A percentile compares a stretch with the other conserved stretches of the same genome.
Evolutionary conservation across 2,113 vertebrate species (phyloP).

Genomic region (Triplophysa tibetana): DNA sequence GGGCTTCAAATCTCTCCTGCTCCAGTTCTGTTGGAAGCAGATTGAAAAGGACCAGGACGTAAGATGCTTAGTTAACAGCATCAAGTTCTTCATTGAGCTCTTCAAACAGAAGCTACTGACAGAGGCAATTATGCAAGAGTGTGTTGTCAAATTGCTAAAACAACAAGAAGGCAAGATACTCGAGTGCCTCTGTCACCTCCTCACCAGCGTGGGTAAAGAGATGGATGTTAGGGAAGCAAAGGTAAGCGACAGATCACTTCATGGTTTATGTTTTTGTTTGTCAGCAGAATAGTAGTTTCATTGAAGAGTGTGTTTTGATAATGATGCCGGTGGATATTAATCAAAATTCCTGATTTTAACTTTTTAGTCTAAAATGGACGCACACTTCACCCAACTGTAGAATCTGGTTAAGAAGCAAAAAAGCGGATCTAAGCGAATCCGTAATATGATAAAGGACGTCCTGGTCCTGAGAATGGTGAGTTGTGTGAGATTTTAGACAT

Average conservation of each 20-base stretch:
- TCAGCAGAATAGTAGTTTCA: no score
- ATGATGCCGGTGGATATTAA: no score
- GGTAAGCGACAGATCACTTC: slow-evolving; percentile 65
- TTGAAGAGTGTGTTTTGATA: no score
- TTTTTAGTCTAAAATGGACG: no score
- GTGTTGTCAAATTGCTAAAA: slow-evolving; percentile 94
- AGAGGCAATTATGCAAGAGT: slow-evolving; percentile 97
- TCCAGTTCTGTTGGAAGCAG: slow-evolving; percentile 59
- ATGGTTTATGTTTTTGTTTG: no score
- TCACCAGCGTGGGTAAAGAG: slow-evolving; percentile 97
- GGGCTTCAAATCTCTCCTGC: no score
- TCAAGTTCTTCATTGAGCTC: slow-evolving; percentile 95
- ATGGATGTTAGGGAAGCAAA: slow-evolving; percentile 94
- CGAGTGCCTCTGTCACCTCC: slow-evolving; percentile 91
- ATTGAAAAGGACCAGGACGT: slow-evolving; percentile 83
- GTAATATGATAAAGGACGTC: slow-evolving; percentile 96
- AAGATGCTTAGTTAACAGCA: slow-evolving; percentile 91
- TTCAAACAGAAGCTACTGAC: slow-evolving; percentile 99
- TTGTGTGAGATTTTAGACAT: background rate
- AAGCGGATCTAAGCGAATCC: slow-evolving; percentile 88
- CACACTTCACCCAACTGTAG: slow-evolving; percentile 80
- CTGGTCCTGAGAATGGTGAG: slow-evolving; percentile 90
- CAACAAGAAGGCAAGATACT: slow-evolving; percentile 96
- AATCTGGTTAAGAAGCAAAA: slow-evolving; percentile 97
- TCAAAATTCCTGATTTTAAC: no score